Evolutionary conservation across 2,888 invertebrate species (phyloP).

Genomic region (Zhengitettix transpicula): DNA sequence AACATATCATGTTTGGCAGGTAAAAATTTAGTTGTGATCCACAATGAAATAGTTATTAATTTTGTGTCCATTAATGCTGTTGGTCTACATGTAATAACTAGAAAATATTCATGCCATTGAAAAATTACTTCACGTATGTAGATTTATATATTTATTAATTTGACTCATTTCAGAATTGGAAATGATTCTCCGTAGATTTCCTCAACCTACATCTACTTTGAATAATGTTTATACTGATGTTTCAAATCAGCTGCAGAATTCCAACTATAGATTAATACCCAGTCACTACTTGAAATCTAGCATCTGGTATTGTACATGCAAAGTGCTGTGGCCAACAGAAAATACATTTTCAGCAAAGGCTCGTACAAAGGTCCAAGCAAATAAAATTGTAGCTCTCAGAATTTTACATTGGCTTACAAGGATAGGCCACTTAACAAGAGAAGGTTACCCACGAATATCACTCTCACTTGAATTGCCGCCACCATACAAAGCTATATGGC

Average conservation of each 20-base stretch:
- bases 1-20: no score
- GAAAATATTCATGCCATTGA: no score
- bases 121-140: no score
- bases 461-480: background rate
- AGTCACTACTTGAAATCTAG: background rate
- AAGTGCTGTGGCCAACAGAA: background rate
- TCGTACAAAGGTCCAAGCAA: background rate
- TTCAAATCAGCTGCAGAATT: constrained; percentile 28
- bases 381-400: background rate
- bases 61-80: no score
- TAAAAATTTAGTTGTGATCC: no score
- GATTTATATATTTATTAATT: no score
- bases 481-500: background rate
- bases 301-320: background rate
- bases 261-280: constrained; percentile 16
- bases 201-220: constrained; percentile 31
- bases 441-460: background rate
- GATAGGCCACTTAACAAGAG: background rate
- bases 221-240: constrained; percentile 30
- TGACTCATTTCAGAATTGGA: constrained; percentile 19
- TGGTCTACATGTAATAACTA: no score
- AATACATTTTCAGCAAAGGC: background rate
- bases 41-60: no score
- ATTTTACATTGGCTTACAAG: background rate
- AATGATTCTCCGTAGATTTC: constrained; percentile 27